Evolutionary conservation across 2,113 vertebrate species (phyloP).

Genomic region (Acrocephalus kingi): DNA sequence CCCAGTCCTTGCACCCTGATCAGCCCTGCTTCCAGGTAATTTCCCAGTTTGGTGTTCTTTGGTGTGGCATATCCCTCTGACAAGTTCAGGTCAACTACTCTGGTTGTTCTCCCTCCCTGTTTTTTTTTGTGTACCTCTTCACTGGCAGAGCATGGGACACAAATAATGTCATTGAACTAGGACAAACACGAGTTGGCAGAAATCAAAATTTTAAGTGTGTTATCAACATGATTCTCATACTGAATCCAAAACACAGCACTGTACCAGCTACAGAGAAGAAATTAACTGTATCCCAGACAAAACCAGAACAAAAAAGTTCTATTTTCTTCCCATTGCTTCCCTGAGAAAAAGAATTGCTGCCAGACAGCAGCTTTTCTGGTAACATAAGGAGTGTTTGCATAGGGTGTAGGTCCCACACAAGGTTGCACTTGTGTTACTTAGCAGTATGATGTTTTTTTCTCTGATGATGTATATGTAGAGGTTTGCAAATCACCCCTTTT

Average conservation of each 20-base stretch:
- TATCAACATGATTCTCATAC: background rate
- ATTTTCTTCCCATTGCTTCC: background rate
- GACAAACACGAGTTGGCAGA: background rate
- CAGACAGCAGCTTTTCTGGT: background rate
- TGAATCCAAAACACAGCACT: background rate
- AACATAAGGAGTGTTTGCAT: background rate
- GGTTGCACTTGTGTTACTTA: background rate
- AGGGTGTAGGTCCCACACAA: background rate
- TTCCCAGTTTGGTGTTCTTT: background rate
- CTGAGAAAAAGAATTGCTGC: background rate
- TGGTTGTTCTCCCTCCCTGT: accelerated
- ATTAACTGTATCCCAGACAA: background rate
- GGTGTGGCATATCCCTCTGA: background rate
- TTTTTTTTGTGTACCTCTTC: background rate
- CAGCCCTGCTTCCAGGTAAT: background rate
- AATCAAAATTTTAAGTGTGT: background rate
- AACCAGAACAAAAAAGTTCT: background rate
- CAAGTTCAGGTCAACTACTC: background rate
- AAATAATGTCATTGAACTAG: background rate
- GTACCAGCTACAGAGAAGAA: background rate
- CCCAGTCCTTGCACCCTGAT: background rate
- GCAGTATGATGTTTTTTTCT: background rate
- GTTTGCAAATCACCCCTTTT: background rate
- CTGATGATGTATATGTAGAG: accelerated
- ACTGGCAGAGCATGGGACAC: background rate